These are phyloP conservation scores for Sorex maritimensis DNA, from an alignment of 2,797 vertebrate species.

Conservation along the genomic window DNA sequence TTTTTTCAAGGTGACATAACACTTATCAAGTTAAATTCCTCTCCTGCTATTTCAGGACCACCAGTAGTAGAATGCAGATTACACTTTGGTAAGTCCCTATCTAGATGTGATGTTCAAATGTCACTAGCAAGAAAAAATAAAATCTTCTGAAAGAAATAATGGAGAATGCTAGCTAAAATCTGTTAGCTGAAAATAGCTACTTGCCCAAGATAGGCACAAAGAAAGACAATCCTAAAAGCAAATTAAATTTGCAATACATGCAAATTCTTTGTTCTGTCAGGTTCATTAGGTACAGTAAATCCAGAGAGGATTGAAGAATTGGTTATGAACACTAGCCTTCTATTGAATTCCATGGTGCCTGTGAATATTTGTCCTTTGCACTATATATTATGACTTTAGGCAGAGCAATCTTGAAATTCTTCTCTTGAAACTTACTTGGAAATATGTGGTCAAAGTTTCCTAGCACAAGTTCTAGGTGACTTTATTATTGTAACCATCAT, in stretches of 20 bases:
- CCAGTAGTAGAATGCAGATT: slow-evolving; percentile 90
- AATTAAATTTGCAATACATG: slow-evolving; percentile 32
- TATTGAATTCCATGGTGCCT: slow-evolving; percentile 15
- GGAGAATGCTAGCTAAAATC: background rate
- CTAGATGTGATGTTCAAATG: slow-evolving; percentile 91
- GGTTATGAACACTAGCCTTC: slow-evolving; percentile 63
- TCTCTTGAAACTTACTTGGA: slow-evolving; percentile 92
- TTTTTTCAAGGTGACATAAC: slow-evolving; percentile 58
- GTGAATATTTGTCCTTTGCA: slow-evolving; percentile 87
- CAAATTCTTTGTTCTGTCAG: slow-evolving; percentile 48
- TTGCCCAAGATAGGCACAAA: slow-evolving; percentile 79
- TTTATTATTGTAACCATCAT: slow-evolving; percentile 46
- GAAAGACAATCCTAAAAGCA: background rate
- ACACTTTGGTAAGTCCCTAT: slow-evolving; percentile 91
- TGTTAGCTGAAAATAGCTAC: slow-evolving; percentile 60
- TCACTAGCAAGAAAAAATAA: slow-evolving; percentile 86
- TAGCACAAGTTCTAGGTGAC: background rate
- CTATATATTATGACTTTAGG: slow-evolving; percentile 83
- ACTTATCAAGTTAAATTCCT: slow-evolving; percentile 65
- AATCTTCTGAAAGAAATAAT: slow-evolving; percentile 80
- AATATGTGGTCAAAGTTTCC: slow-evolving; percentile 85
- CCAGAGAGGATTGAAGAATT: slow-evolving; percentile 44
- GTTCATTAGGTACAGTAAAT: slow-evolving; percentile 70
- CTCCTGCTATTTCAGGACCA: slow-evolving; percentile 85
- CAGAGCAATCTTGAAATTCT: slow-evolving; percentile 89